Conservation (phyloP, 2,113 vertebrate species). For the Ceyx cyanopectus region DNA sequence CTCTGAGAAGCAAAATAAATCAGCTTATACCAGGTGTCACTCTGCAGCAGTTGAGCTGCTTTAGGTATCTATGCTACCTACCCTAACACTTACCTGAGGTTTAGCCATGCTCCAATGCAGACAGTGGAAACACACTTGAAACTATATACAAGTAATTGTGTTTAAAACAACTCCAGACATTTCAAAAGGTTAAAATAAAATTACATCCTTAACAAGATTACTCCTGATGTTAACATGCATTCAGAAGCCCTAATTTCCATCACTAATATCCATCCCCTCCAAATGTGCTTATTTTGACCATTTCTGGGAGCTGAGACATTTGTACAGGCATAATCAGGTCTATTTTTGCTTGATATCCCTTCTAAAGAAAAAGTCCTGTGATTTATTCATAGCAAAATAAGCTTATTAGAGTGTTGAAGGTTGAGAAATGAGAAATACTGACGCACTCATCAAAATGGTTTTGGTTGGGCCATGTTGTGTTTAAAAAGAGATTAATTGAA, state of each 20-base stretch:
- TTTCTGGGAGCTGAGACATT: background rate
- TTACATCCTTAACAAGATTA: background rate
- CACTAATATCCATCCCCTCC: background rate
- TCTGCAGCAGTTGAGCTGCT: background rate
- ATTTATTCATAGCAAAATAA: conserved; percentile 59
- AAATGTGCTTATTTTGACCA: background rate
- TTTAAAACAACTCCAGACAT: background rate
- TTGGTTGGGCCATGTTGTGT: background rate
- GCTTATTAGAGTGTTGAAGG: conserved; percentile 59
- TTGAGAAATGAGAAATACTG: conserved; percentile 57
- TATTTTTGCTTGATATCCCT: background rate
- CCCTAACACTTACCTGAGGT: background rate
- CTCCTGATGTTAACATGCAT: background rate
- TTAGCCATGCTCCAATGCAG: background rate
- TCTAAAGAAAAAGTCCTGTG: background rate
- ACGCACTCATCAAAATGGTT: conserved; percentile 46
- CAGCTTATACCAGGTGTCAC: background rate
- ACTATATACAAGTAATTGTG: background rate
- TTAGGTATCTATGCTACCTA: background rate
- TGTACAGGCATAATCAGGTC: background rate
- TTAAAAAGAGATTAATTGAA: conserved; percentile 55
- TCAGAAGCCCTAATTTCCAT: background rate
- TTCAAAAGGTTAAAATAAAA: background rate
- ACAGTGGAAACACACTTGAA: background rate
- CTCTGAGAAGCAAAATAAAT: background rate